Evolutionary conservation across 2,797 vertebrate species (phyloP).

Genomic region (Potorous gilbertii): DNA sequence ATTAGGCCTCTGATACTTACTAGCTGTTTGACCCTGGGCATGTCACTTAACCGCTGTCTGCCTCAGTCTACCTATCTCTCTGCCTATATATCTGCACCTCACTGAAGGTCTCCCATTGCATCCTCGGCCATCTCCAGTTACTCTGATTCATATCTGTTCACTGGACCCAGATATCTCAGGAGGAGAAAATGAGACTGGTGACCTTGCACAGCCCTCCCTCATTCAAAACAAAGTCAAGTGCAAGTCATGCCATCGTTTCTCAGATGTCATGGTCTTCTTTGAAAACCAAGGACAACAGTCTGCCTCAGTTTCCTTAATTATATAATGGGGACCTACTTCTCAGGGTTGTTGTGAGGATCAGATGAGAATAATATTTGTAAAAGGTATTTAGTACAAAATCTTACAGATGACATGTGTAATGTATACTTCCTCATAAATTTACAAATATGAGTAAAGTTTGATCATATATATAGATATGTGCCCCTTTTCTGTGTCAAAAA

Average conservation of each 20-base stretch:
- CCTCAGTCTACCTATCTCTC: neutral
- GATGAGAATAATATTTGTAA: neutral
- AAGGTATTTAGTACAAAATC: neutral
- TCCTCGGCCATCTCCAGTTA: too few relatives aligned
- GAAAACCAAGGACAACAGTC: neutral
- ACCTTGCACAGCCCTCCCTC: too few relatives aligned
- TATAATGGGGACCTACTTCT: neutral
- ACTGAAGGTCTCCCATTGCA: too few relatives aligned
- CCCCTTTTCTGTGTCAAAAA: neutral
- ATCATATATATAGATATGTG: neutral
- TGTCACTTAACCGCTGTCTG: neutral
- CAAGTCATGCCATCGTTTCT: too few relatives aligned
- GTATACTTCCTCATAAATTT: neutral
- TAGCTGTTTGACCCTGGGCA: neutral
- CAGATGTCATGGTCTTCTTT: too few relatives aligned
- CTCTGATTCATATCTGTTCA: too few relatives aligned
- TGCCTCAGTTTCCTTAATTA: neutral
- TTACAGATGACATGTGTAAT: neutral
- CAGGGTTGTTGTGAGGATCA: neutral
- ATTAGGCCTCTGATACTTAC: neutral
- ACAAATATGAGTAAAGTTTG: neutral
- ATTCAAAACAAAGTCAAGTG: too few relatives aligned
- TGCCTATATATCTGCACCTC: too few relatives aligned
- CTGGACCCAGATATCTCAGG: too few relatives aligned
- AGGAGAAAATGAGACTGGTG: too few relatives aligned